Percentiles rank a stretch among this genome's conserved stretches.
phyloP scores from a whole-genome alignment of 2,888 invertebrate genomes.

The Eurois occulta region DNA sequence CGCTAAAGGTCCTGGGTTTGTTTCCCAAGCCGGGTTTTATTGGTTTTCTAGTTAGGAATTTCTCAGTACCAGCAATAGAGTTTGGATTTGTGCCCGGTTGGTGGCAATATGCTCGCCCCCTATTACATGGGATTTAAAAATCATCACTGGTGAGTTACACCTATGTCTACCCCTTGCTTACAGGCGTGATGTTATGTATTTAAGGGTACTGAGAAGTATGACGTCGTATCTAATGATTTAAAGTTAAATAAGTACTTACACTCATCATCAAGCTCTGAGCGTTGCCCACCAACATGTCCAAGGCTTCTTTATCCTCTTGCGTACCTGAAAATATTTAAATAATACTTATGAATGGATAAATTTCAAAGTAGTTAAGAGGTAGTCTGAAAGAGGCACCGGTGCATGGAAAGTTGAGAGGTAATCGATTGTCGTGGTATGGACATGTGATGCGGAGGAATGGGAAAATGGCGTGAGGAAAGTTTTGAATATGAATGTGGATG shows the following conservation, averaged over 20 bases:
- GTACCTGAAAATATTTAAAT: slow-evolving; percentile 65
- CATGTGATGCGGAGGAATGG: too few relatives aligned
- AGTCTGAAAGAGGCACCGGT: too few relatives aligned
- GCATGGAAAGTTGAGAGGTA: too few relatives aligned
- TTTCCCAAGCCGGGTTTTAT: neutral
- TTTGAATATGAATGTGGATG: too few relatives aligned
- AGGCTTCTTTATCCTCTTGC: slow-evolving; percentile 99
- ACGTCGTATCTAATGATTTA: neutral
- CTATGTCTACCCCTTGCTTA: too few relatives aligned
- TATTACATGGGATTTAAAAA: neutral
- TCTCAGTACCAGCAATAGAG: neutral
- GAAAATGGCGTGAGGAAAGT: too few relatives aligned
- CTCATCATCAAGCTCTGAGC: slow-evolving; percentile 99
- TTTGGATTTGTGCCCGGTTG: neutral
- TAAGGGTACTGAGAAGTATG: too few relatives aligned
- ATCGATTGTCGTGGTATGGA: too few relatives aligned
- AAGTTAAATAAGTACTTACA: slow-evolving; percentile 86
- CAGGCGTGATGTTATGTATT: too few relatives aligned
- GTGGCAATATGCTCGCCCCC: neutral
- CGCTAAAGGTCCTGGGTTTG: neutral
- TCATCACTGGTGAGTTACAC: too few relatives aligned
- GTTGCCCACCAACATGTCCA: slow-evolving; percentile 99
- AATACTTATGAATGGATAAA: neutral
- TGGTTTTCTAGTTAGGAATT: neutral
- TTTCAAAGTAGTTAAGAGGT: neutral